phyloP scores from a whole-genome alignment of 2,888 invertebrate genomes.

The Brachyopa scutellaris region DNA sequence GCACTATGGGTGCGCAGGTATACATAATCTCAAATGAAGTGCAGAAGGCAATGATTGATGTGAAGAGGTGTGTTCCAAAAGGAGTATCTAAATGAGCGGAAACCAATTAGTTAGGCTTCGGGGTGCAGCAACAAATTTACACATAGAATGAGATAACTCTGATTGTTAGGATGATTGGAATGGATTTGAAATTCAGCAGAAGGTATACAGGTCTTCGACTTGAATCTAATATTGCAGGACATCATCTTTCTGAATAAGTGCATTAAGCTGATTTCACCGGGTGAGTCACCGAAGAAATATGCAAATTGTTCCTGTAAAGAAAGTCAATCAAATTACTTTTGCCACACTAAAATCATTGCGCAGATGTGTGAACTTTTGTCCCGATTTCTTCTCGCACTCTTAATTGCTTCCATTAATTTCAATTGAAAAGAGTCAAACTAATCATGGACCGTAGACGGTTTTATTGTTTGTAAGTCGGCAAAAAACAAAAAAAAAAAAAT shows the following conservation, averaged over 20 bases:
- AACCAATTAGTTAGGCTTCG: constrained; percentile 43
- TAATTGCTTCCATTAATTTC: constrained; percentile 24
- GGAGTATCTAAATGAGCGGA: constrained; percentile 2
- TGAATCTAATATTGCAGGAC: too few relatives aligned
- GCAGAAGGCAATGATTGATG: constrained; percentile 46
- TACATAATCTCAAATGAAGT: constrained; percentile 5
- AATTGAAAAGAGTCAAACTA: constrained; percentile 40
- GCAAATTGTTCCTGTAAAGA: too few relatives aligned
- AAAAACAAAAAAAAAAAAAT: not conserved
- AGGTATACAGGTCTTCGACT: too few relatives aligned
- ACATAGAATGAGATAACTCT: constrained; percentile 13
- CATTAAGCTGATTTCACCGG: too few relatives aligned
- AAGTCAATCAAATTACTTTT: not conserved
- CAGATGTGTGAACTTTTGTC: constrained; percentile 5
- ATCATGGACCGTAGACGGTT: not conserved
- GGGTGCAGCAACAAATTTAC: not conserved
- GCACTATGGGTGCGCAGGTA: constrained; percentile 35
- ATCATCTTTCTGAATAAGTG: too few relatives aligned
- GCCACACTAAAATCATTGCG: constrained; percentile 32
- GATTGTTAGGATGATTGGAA: not conserved
- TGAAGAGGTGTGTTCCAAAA: constrained; percentile 33
- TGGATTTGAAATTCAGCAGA: too few relatives aligned
- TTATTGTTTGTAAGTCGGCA: not conserved
- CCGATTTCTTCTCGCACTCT: not conserved
- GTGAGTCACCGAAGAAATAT: too few relatives aligned